Conservation (phyloP, 2,797 vertebrate genomes). For the Poeciliopsis presidionis region DNA sequence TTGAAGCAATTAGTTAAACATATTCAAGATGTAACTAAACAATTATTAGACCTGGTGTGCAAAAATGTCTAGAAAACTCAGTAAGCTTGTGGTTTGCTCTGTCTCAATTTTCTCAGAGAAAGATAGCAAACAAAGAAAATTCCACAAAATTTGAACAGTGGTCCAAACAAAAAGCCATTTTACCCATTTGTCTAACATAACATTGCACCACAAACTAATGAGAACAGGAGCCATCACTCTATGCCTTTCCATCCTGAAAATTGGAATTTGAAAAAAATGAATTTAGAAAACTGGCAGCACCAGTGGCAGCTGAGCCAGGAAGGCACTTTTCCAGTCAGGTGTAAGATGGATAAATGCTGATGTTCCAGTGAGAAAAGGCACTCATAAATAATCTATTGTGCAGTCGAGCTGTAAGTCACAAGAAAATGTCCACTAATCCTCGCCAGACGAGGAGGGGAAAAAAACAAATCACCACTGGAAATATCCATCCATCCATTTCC, state of each 20-base stretch:
- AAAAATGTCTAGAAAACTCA: constrained; percentile 30
- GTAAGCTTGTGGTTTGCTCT: constrained; percentile 33
- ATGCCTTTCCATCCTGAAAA: constrained; percentile 17
- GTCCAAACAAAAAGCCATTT: constrained; percentile 5
- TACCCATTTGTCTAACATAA: background rate
- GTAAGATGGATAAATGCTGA: constrained; percentile 42
- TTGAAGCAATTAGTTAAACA: background rate
- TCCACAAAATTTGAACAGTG: constrained; percentile 15
- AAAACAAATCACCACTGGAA: constrained; percentile 2
- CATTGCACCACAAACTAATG: constrained; percentile 21
- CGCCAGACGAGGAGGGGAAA: constrained; percentile 14
- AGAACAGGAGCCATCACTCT: constrained; percentile 12
- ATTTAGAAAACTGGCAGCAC: constrained; percentile 22
- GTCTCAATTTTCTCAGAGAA: background rate
- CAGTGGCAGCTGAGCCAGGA: constrained; percentile 20
- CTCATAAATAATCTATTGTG: constrained; percentile 50
- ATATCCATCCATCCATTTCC: background rate
- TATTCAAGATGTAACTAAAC: constrained; percentile 7
- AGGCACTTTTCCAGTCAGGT: constrained; percentile 37
- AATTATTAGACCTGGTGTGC: background rate
- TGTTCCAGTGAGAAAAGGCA: constrained; percentile 28
- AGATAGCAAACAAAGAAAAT: constrained; percentile 8
- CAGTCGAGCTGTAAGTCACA: constrained; percentile 18
- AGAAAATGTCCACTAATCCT: constrained; percentile 30
- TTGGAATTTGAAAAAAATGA: constrained; percentile 1